Evolutionary conservation across 1,140 invertebrate genomes (phyloP).

Genomic region (Protaetia brevitarsis): DNA sequence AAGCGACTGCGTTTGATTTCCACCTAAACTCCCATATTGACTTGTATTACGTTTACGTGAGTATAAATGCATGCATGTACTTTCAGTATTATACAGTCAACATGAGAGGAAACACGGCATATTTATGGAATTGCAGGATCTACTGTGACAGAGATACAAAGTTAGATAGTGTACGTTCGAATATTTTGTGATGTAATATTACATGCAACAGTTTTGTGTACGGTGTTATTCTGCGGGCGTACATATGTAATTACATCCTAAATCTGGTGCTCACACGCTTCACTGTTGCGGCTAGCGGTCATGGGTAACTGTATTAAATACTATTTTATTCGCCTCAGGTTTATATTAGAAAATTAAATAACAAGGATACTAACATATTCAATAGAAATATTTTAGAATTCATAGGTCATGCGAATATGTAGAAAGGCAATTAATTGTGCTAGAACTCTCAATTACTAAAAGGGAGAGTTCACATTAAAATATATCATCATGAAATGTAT

Average conservation of each 20-base stretch:
- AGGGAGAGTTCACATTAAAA: too few species aligned
- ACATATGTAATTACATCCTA: neutral
- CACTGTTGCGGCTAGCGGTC: neutral
- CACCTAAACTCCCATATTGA: neutral
- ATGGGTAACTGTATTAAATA: slow-evolving; percentile 3
- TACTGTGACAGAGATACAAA: neutral
- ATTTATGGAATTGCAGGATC: neutral
- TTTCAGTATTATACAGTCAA: slow-evolving; percentile 7
- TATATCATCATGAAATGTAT: too few species aligned
- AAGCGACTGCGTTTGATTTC: neutral
- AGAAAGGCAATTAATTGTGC: too few species aligned
- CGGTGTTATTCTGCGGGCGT: neutral
- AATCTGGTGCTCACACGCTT: neutral
- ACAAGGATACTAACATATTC: neutral
- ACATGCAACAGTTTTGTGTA: neutral
- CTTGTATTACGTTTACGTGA: neutral
- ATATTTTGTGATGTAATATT: neutral
- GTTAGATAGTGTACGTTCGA: neutral
- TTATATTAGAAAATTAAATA: neutral
- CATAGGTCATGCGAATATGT: neutral
- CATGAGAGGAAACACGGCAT: neutral
- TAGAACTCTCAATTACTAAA: too few species aligned
- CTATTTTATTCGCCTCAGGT: neutral
- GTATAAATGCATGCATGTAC: neutral
- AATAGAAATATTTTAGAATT: neutral